phyloP scores from a whole-genome alignment of 2,888 invertebrate species.

The Steinernema carpocapsae region DNA sequence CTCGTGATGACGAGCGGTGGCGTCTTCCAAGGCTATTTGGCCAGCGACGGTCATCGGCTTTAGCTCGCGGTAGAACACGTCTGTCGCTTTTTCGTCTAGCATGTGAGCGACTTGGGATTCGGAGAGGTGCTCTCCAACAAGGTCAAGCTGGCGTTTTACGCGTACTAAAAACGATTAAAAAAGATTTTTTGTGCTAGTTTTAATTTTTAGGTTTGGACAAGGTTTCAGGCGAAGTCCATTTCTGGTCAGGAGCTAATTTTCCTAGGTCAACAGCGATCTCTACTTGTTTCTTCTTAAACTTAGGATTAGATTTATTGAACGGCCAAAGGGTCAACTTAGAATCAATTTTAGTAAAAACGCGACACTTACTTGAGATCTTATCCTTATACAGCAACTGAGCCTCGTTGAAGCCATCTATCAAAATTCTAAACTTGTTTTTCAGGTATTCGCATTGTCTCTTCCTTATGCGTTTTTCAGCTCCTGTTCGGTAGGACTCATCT shows the following conservation, averaged over 20 bases:
- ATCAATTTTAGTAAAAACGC: no score
- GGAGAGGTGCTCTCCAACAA: slow-evolving; percentile 55
- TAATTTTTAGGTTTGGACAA: no score
- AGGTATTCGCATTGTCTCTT: slow-evolving; percentile 61
- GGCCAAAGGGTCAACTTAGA: no score
- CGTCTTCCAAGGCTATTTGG: slow-evolving; percentile 62
- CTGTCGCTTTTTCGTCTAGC: slow-evolving; percentile 55
- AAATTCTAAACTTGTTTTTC: slow-evolving; percentile 54
- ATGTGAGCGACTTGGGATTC: slow-evolving; percentile 60
- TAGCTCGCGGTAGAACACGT: slow-evolving; percentile 65
- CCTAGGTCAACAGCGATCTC: no score
- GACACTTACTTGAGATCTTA: slow-evolving; percentile 62
- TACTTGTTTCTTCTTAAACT: no score
- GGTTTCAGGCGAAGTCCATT: no score
- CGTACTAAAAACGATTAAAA: slow-evolving; percentile 52
- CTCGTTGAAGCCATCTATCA: slow-evolving; percentile 59
- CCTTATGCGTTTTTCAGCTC: slow-evolving; percentile 51
- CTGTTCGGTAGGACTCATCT: slow-evolving; percentile 31
- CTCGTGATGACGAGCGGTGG: slow-evolving; percentile 83
- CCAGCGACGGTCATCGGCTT: slow-evolving; percentile 60
- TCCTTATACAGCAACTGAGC: slow-evolving; percentile 62
- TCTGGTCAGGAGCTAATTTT: no score
- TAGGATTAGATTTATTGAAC: no score
- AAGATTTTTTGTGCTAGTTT: no score
- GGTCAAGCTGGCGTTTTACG: slow-evolving; percentile 62